Base-by-base conservation (phyloP, 2,113 vertebrate genomes). In the Paraplagusia blochii region DNA sequence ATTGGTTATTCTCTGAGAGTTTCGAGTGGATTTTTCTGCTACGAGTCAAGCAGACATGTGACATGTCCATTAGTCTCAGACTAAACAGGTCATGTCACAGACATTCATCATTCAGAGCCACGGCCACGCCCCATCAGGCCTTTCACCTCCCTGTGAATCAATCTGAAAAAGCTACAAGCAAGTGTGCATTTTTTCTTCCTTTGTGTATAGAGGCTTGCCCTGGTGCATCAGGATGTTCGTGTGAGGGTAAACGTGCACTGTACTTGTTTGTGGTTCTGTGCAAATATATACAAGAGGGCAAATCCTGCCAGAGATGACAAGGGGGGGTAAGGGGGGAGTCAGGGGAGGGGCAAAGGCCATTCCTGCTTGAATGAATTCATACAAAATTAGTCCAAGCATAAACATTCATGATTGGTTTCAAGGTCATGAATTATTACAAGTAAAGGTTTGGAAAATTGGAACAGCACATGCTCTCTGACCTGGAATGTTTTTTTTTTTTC, bases 341-440 rank as follows among this genome's bases (percentile, higher is more conserved):
- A 2, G 6, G 2, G 22, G 22, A 6, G 69, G 72, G 79, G 81
- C 58, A 83, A 83, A 82, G 61, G 79, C 53, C 69, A 54, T 71
- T 67, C 22, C 12, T 62, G 78, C 81, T 59, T 84, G 77, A 83
- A 72, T 53, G 65, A 79, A 70, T 79, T 47, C 54, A 57, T 51
- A 48, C 72, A 63, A 74, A 81, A 83, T 80, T 75, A 81, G 67
- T 61, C 72, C 78, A 83, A 81, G 82, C 80, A 83, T 85, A 86
- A 84, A 75, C 72, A 79, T 79, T 79, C 72, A 66, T 80, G 82
- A 83, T 78, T 84, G 81, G 80, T 80, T 83, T 83, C 72, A 85
- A 81, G 83, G 80, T 85, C 82, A 77, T 76, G 66, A 82, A 88
- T 83, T 82, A 88, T 82, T 83, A 77, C 59, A 71, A 72, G 57